These are phyloP conservation scores for Mycetomoellerius zeteki DNA, from an alignment of 1,140 invertebrate species.

Conservation along the genomic window DNA sequence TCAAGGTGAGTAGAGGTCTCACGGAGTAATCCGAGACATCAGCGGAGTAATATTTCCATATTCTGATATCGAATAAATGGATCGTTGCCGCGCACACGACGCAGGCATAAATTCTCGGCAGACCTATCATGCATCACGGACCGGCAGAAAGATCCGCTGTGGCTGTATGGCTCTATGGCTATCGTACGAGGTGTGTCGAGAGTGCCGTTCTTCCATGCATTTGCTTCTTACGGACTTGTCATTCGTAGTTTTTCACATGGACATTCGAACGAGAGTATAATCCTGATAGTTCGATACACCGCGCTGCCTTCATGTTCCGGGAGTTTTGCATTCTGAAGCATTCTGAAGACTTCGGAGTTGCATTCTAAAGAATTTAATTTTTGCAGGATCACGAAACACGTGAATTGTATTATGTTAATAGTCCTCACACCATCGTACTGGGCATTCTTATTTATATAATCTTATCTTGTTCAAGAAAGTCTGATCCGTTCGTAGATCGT, in stretches of 20 bases:
- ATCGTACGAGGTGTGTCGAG: conserved; percentile 69
- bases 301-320: neutral
- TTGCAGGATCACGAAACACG: neutral
- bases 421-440: neutral
- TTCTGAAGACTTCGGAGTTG: neutral
- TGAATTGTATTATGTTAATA: neutral
- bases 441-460: conserved; percentile 1
- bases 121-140: conserved; percentile 81
- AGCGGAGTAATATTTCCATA: conserved; percentile 84
- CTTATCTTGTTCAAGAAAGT: too few species aligned
- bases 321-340: neutral
- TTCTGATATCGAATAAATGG: conserved; percentile 85
- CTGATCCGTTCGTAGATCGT: too few species aligned
- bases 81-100: conserved; percentile 81
- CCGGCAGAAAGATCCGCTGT: conserved; percentile 60
- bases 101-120: conserved; percentile 81
- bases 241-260: conserved; percentile 44
- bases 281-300: neutral
- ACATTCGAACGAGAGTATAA: conserved; percentile 34
- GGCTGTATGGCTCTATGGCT: conserved; percentile 39
- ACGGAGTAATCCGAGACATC: conserved; percentile 81
- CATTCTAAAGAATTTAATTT: neutral
- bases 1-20: conserved; percentile 82
- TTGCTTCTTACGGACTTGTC: conserved; percentile 58
- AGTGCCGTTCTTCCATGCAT: conserved; percentile 39